phyloP scores from a whole-genome alignment of 2,113 vertebrate species.

The Leuciscus idus region DNA sequence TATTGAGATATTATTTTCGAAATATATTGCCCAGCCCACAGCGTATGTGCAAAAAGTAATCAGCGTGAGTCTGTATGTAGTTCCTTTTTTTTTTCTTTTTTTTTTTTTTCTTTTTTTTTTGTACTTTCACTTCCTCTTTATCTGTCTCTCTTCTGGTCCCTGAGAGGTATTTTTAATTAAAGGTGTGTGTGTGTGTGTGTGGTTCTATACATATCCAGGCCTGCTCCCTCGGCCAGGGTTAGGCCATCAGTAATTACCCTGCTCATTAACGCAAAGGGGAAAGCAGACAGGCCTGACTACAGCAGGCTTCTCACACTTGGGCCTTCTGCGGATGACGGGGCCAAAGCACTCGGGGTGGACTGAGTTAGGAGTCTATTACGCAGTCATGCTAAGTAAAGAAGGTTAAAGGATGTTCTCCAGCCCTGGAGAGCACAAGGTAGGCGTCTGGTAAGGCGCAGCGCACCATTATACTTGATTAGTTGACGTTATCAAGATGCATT shows the following conservation, averaged over 20 bases:
- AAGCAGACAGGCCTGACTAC: slow-evolving; percentile 53
- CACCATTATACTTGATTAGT: slow-evolving; percentile 33
- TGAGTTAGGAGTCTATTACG: slow-evolving; percentile 5
- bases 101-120: slow-evolving; percentile 52
- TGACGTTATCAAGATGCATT: slow-evolving; percentile 20
- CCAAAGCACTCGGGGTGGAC: slow-evolving; percentile 5
- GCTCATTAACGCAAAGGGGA: slow-evolving; percentile 72
- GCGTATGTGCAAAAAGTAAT: not conserved
- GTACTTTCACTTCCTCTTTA: slow-evolving; percentile 53
- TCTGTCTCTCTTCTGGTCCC: slow-evolving; percentile 59
- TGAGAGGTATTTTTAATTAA: slow-evolving; percentile 78
- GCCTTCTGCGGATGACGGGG: not conserved
- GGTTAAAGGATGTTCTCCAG: slow-evolving; percentile 27
- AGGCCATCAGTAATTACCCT: slow-evolving; percentile 74
- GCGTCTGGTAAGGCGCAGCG: not conserved
- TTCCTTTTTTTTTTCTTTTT: slow-evolving; percentile 48
- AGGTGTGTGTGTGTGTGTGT: slow-evolving; percentile 49
- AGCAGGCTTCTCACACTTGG: slow-evolving; percentile 16
- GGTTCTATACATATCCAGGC: slow-evolving; percentile 41
- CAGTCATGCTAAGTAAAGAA: not conserved
- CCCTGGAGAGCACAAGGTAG: not conserved
- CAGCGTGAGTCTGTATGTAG: slow-evolving; percentile 28
- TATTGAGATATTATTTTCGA: not conserved
- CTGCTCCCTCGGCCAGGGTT: slow-evolving; percentile 65
- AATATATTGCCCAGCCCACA: not conserved